Percentiles rank a stretch among this genome's conserved stretches.
Evolutionary conservation across 2,113 vertebrate species (phyloP).

Genomic region (Dunckerocampus dactyliophorus): DNA sequence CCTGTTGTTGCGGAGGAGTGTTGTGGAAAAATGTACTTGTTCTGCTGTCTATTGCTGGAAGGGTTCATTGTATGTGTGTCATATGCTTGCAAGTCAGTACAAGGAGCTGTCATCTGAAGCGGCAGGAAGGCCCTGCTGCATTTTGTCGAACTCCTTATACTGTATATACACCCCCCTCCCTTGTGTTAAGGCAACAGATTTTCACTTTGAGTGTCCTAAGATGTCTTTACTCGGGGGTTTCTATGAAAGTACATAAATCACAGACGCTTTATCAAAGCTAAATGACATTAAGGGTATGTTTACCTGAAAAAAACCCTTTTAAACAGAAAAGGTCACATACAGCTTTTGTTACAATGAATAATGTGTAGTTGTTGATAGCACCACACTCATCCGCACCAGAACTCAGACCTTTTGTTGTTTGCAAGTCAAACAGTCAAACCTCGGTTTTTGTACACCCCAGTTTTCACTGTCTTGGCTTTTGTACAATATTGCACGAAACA

Average conservation of each 20-base stretch:
- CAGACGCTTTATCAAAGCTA: not conserved
- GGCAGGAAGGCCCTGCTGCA: slow-evolving; percentile 6
- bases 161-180: not conserved
- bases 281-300: not conserved
- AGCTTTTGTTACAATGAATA: too few relatives aligned
- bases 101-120: slow-evolving; percentile 13
- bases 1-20: slow-evolving; percentile 20
- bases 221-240: not conserved
- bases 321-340: too few relatives aligned
- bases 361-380: too few relatives aligned
- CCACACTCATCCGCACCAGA: too few relatives aligned
- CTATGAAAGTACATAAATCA: not conserved
- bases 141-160: not conserved
- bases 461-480: too few relatives aligned
- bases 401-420: too few relatives aligned
- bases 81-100: slow-evolving; percentile 14
- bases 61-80: slow-evolving; percentile 1
- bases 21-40: slow-evolving; percentile 8
- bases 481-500: too few relatives aligned
- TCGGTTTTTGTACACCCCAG: too few relatives aligned
- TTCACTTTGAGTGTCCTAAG: not conserved
- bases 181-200: not conserved
- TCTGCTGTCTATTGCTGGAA: slow-evolving; percentile 5
- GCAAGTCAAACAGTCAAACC: too few relatives aligned
- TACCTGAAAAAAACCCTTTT: not conserved